Conservation (phyloP, 2,888 invertebrate species). For the Monochamus alternatus region DNA sequence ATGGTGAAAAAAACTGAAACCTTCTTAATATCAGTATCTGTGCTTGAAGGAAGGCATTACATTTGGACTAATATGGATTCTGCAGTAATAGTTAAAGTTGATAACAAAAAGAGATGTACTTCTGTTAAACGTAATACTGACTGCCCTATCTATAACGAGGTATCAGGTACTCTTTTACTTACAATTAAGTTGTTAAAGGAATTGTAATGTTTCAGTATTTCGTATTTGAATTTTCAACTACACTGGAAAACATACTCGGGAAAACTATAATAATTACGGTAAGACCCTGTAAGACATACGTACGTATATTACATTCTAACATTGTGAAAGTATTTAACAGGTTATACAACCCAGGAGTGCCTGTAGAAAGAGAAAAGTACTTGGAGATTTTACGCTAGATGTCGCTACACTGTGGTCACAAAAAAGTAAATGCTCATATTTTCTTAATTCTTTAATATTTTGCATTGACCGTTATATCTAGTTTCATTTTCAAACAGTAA, state of each 20-base stretch:
- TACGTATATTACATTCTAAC: background rate
- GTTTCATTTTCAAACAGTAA: no score
- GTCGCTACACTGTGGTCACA: slow-evolving; percentile 83
- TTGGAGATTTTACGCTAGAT: slow-evolving; percentile 79
- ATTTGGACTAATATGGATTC: slow-evolving; percentile 74
- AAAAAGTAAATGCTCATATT: slow-evolving; percentile 71
- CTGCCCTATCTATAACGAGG: slow-evolving; percentile 81
- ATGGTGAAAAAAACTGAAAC: slow-evolving; percentile 65
- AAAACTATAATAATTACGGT: slow-evolving; percentile 77
- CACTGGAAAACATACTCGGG: slow-evolving; percentile 74
- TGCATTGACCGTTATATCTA: no score
- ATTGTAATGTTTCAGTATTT: slow-evolving; percentile 74
- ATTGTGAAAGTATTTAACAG: slow-evolving; percentile 49
- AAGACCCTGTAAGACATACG: slow-evolving; percentile 70
- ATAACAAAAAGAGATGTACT: slow-evolving; percentile 76
- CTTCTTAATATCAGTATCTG: slow-evolving; percentile 77
- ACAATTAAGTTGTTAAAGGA: background rate
- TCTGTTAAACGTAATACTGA: slow-evolving; percentile 74
- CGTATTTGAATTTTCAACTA: slow-evolving; percentile 77
- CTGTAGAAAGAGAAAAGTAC: slow-evolving; percentile 71
- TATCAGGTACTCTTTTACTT: slow-evolving; percentile 58
- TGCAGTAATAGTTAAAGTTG: slow-evolving; percentile 77
- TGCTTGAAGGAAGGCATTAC: slow-evolving; percentile 79
- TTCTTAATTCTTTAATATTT: no score
- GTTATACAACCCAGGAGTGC: slow-evolving; percentile 64